Conservation (phyloP, 2,888 invertebrate species). For the Lycocerus yunnanus region DNA sequence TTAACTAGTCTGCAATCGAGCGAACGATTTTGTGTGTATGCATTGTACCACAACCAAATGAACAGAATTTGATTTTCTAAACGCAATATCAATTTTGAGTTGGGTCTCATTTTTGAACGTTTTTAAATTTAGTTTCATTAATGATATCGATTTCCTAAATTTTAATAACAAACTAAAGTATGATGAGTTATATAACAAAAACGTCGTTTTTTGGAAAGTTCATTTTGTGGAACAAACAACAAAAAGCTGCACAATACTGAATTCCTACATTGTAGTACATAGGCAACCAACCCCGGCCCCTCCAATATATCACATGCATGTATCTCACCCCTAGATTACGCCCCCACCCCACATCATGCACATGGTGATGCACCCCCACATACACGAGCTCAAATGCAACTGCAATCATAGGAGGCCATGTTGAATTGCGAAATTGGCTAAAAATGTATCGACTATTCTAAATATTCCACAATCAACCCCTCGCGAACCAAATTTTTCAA, state of each 20-base stretch:
- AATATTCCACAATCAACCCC: neutral
- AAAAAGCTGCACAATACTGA: constrained; percentile 44
- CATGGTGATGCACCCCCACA: constrained; percentile 41
- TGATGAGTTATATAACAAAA: neutral
- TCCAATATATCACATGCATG: constrained; percentile 45
- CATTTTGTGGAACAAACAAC: neutral
- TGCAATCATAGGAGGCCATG: constrained; percentile 44
- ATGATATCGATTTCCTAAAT: neutral
- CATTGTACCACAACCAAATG: neutral
- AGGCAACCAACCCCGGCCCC: constrained; percentile 45
- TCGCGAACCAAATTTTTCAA: neutral
- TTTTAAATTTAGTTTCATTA: neutral
- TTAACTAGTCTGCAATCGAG: neutral
- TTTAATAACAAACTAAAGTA: neutral
- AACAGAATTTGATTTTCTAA: neutral
- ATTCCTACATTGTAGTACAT: constrained; percentile 45
- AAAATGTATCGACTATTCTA: constrained; percentile 33
- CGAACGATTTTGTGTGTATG: neutral
- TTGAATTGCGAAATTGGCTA: constrained; percentile 48
- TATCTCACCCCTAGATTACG: constrained; percentile 41
- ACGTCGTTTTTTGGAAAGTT: constrained; percentile 1
- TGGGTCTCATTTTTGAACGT: neutral
- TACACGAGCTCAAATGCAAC: constrained; percentile 37
- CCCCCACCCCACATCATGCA: constrained; percentile 37
- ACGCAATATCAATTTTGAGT: neutral